Conservation (phyloP, 64 coral and sea anemone genomes). For the Dendrophyllia cribrosa region DNA sequence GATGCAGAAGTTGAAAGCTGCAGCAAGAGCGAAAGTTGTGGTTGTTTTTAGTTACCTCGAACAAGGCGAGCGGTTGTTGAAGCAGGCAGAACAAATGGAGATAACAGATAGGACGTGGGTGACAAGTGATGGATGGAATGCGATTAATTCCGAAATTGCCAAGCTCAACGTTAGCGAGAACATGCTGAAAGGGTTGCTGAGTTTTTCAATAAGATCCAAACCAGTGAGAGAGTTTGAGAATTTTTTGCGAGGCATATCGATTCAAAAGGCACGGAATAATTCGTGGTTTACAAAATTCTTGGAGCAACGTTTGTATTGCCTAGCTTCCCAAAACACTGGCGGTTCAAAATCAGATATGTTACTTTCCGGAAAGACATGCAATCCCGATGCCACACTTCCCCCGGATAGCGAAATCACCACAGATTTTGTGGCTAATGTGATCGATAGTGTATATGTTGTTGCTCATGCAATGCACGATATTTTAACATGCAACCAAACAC, state of each 20-base stretch:
- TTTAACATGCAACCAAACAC: conserved; percentile 53
- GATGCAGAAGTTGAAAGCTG: conserved; percentile 53
- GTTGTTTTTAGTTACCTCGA: conserved; percentile 84
- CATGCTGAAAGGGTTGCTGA: conserved; percentile 78
- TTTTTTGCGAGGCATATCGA: conserved; percentile 56
- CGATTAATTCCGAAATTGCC: conserved; percentile 30
- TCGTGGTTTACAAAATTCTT: conserved; percentile 75
- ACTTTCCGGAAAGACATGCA: conserved; percentile 26
- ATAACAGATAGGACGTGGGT: conserved; percentile 92
- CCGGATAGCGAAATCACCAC: conserved; percentile 12
- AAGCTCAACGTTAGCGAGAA: conserved; percentile 62
- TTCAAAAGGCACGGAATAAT: conserved; percentile 42
- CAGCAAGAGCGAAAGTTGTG: conserved; percentile 66
- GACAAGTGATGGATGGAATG: conserved; percentile 85
- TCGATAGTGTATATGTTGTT: conserved; percentile 76
- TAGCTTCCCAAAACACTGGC: not conserved
- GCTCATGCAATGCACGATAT: conserved; percentile 78
- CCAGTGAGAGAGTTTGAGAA: conserved; percentile 56
- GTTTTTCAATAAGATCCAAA: conserved; percentile 71
- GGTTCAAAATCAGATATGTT: not conserved
- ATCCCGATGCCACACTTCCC: conserved; percentile 24
- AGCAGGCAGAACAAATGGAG: conserved; percentile 68
- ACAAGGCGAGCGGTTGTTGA: conserved; percentile 72
- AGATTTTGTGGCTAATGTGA: conserved; percentile 81
- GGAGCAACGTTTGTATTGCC: conserved; percentile 65